Percentiles rank a stretch among this genome's conserved stretches.
Conservation (phyloP, 2,113 vertebrate species). For the Abramis brama region DNA sequence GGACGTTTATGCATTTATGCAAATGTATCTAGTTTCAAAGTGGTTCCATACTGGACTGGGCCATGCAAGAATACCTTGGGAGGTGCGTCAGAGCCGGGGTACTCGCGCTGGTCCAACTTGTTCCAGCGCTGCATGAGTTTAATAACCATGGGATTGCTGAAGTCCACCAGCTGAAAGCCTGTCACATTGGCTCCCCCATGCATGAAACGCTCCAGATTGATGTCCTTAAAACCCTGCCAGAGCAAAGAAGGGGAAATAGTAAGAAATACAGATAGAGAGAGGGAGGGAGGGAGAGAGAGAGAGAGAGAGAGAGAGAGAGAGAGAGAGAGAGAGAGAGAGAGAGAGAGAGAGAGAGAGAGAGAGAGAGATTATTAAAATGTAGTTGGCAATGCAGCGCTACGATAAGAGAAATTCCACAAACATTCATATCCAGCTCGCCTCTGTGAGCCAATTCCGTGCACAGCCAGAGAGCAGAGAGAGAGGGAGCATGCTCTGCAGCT, state of each 20-base stretch:
- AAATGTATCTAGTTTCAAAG: neutral
- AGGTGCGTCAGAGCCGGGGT: slow-evolving; percentile 93
- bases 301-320: neutral
- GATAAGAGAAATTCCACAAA: slow-evolving; percentile 56
- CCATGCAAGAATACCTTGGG: slow-evolving; percentile 84
- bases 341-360: slow-evolving; percentile 3
- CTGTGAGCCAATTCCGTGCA: slow-evolving; percentile 46
- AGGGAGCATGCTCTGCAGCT: slow-evolving; percentile 23
- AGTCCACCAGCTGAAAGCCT: slow-evolving; percentile 98
- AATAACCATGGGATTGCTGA: slow-evolving; percentile 95
- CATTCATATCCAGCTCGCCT: slow-evolving; percentile 46
- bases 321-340: neutral
- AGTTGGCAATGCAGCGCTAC: slow-evolving; percentile 31
- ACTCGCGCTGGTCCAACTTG: slow-evolving; percentile 97
- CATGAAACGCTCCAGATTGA: slow-evolving; percentile 98
- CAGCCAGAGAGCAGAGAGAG: slow-evolving; percentile 29
- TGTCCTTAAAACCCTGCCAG: slow-evolving; percentile 95
- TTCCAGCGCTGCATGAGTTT: slow-evolving; percentile 99
- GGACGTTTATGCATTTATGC: neutral
- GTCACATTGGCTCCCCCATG: slow-evolving; percentile 98
- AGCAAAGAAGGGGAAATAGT: slow-evolving; percentile 25
- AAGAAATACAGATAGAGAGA: slow-evolving; percentile 20
- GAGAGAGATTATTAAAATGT: slow-evolving; percentile 49
- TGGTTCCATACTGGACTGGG: neutral
- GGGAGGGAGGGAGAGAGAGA: neutral